A percentile compares a stretch with the other conserved stretches of the same genome.
These are phyloP conservation scores for Drosophila kanekoi DNA, from an alignment of 2,888 invertebrate species.

Conservation along the genomic window DNA sequence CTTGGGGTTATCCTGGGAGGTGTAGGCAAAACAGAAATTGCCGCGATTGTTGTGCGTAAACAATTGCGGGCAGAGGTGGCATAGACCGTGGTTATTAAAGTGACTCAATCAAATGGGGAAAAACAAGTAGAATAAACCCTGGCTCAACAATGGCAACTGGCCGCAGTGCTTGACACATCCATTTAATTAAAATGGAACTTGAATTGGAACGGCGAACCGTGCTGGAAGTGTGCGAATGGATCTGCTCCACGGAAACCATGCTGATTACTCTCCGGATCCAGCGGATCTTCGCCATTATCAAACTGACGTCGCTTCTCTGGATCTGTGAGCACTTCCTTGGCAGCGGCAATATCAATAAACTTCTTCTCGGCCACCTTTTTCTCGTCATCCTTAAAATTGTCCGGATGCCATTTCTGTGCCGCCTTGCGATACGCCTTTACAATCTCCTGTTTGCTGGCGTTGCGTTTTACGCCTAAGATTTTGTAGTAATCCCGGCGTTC, in stretches of 20 bases:
- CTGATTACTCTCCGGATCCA: slow-evolving; percentile 94
- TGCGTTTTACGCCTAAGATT: slow-evolving; percentile 91
- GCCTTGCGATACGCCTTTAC: slow-evolving; percentile 97
- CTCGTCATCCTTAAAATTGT: slow-evolving; percentile 95
- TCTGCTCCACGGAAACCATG: slow-evolving; percentile 87
- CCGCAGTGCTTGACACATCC: slow-evolving; percentile 13
- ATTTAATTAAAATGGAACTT: slow-evolving; percentile 97
- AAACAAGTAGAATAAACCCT: slow-evolving; percentile 57
- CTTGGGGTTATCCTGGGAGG: slow-evolving; percentile 6
- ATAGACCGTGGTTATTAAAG: slow-evolving; percentile 15
- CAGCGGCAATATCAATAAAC: slow-evolving; percentile 99
- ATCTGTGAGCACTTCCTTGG: slow-evolving; percentile 96
- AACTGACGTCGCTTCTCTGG: slow-evolving; percentile 97
- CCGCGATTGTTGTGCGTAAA: slow-evolving; percentile 20
- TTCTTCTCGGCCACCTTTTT: slow-evolving; percentile 98
- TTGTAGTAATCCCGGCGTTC: slow-evolving; percentile 99
- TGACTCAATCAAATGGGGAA: slow-evolving; percentile 27
- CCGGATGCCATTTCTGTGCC: slow-evolving; percentile 99
- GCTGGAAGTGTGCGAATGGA: slow-evolving; percentile 94
- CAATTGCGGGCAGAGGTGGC: slow-evolving; percentile 3
- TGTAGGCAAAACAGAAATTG: slow-evolving; percentile 27
- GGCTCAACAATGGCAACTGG: slow-evolving; percentile 50
- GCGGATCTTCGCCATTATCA: slow-evolving; percentile 97
- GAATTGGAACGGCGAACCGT: slow-evolving; percentile 97
- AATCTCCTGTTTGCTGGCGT: slow-evolving; percentile 96